These are phyloP conservation scores for Listronotus bonariensis DNA, from an alignment of 1,140 invertebrate species.

Conservation along the genomic window DNA sequence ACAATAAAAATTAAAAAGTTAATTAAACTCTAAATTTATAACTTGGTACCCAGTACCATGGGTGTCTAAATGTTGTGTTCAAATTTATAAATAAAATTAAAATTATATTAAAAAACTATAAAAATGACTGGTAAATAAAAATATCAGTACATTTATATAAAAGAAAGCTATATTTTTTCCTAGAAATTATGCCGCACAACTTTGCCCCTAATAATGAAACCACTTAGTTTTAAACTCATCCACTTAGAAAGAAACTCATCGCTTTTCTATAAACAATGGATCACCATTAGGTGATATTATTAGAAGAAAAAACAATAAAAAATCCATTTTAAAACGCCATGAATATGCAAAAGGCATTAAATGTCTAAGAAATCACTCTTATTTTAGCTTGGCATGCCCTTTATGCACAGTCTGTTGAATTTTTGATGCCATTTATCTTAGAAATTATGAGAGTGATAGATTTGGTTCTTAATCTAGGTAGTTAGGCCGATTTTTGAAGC, in stretches of 20 bases:
- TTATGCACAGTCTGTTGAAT: constrained; percentile 32
- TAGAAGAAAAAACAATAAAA: constrained; percentile 9
- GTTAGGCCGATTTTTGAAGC: constrained; percentile 15
- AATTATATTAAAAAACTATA: too few species aligned
- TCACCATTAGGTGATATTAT: constrained; percentile 6
- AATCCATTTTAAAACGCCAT: constrained; percentile 24
- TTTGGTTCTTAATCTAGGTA: constrained; percentile 37
- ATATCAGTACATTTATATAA: too few species aligned
- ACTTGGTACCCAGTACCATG: too few species aligned
- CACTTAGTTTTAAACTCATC: not conserved
- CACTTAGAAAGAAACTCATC: constrained; percentile 7
- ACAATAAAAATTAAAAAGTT: too few species aligned
- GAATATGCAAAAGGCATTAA: constrained; percentile 37
- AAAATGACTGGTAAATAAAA: too few species aligned
- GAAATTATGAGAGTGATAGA: constrained; percentile 40
- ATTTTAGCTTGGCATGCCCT: constrained; percentile 15
- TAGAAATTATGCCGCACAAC: not conserved
- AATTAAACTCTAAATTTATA: too few species aligned
- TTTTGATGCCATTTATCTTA: constrained; percentile 39
- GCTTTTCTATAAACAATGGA: constrained; percentile 9
- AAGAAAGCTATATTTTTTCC: too few species aligned
- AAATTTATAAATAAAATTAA: too few species aligned
- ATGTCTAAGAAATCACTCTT: constrained; percentile 22
- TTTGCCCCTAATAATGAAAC: not conserved
- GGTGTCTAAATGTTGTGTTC: too few species aligned